A percentile compares a stretch with the other conserved stretches of the same genome.
phyloP scores from a whole-genome alignment of 2,113 vertebrate genomes.

The Pteruthius melanotis region DNA sequence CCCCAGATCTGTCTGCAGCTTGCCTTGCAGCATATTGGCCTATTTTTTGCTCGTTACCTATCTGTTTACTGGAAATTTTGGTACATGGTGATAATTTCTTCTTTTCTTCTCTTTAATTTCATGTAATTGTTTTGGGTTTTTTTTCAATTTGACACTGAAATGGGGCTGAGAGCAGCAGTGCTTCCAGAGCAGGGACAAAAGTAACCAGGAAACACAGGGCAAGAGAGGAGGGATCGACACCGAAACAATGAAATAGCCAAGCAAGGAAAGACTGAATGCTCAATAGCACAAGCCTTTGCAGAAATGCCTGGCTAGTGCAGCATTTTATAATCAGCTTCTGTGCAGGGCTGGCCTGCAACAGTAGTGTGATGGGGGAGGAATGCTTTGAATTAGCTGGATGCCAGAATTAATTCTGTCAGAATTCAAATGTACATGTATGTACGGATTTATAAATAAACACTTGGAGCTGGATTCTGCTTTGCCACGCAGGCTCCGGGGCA shows the following conservation, averaged over 20 bases:
- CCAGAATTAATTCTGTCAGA: conserved; percentile 65
- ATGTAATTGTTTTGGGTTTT: not conserved
- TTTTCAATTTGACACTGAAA: conserved; percentile 18
- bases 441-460: conserved; percentile 57
- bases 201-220: conserved; percentile 67
- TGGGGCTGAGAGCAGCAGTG: conserved; percentile 48
- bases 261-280: conserved; percentile 66
- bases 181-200: conserved; percentile 66
- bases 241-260: conserved; percentile 68
- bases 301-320: conserved; percentile 60
- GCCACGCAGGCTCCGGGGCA: not conserved
- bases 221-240: conserved; percentile 64
- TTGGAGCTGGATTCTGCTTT: conserved; percentile 21
- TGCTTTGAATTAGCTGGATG: conserved; percentile 64
- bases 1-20: conserved; percentile 9
- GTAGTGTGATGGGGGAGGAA: conserved; percentile 61
- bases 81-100: not conserved
- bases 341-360: conserved; percentile 55
- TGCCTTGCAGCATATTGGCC: not conserved
- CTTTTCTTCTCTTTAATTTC: conserved; percentile 24
- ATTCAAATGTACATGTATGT: conserved; percentile 57
- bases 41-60: conserved; percentile 27
- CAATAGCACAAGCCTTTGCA: conserved; percentile 69
- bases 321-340: conserved; percentile 63
- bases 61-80: conserved; percentile 40